phyloP scores from a whole-genome alignment of 2,113 vertebrate species.

The Actenoides hombroni region DNA sequence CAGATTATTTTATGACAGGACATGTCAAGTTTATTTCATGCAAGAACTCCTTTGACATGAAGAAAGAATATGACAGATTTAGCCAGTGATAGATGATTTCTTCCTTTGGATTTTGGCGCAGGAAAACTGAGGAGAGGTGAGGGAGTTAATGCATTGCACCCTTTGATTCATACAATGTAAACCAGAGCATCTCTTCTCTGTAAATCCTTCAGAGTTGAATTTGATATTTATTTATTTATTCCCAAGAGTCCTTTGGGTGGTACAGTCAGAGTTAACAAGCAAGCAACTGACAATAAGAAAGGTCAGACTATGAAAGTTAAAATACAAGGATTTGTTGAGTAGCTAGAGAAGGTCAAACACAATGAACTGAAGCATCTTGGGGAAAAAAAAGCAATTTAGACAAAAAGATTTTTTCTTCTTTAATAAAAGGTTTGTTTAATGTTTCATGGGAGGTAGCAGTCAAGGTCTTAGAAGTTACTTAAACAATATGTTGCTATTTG shows the following conservation, averaged over 20 bases:
- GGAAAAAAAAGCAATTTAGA: neutral
- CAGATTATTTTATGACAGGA: neutral
- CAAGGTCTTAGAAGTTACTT: neutral
- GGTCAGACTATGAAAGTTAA: slow-evolving; percentile 16
- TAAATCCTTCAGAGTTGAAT: neutral
- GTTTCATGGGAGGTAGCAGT: neutral
- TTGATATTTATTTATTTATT: neutral
- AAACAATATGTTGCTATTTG: neutral
- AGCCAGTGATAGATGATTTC: neutral
- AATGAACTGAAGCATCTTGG: neutral
- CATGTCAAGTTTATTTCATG: neutral
- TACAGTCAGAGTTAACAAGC: neutral
- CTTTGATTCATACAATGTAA: neutral
- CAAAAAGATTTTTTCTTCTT: neutral
- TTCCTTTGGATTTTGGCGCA: neutral
- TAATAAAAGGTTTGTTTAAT: neutral
- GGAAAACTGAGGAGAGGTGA: neutral
- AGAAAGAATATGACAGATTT: neutral
- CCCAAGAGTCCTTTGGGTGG: neutral
- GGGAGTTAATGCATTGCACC: neutral
- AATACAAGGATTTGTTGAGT: neutral
- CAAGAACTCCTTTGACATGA: neutral
- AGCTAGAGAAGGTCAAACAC: slow-evolving; percentile 24
- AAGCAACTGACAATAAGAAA: slow-evolving; percentile 22
- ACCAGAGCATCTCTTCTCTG: neutral